Evolutionary conservation across 2,113 vertebrate genomes (phyloP), one percentile per base, ranked within the genome.

Genomic region (Aramus guarauna): DNA sequence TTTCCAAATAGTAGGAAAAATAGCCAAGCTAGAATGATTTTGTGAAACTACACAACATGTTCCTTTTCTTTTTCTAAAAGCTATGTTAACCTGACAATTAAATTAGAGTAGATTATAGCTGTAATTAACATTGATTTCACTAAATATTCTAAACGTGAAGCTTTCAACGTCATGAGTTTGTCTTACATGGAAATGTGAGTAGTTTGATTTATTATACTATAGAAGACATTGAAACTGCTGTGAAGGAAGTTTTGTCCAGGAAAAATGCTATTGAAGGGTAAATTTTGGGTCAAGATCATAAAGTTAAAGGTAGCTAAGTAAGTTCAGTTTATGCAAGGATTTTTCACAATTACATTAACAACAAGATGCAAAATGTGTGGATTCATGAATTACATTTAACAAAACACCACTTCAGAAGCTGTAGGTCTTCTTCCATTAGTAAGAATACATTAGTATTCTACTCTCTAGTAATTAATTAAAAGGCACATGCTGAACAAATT

Each of bases 401-500:
- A 87, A 84, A 83, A 43, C 15, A 78, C 9, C 9, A 55, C 62
- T 84, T 90, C n/a, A 78, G 43, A 95, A 72, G 23, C 23, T 36
- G 23, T 26, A 56, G 6, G 22, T 53, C 41, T 73, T 58, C 43
- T 86, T 82, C 26, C 32, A 43, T 81, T 87, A 47, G 20, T 69
- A 83, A 78, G 47, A 76, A 71, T 52, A 39, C 5, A 63, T 91
- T 72, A 76, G 47, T 45, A 72, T 80, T 63, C 43, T 27, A 32
- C 19, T 69, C n/a, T 85, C 66, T 27, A 82, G 37, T 48, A 94
- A 94, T 95, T 94, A 94, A 94, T 95, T 92, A 84, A 79, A 85
- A 79, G 37, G 4, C 19, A 69, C 39, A 73, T 50, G 64, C n/a
- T 85, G 59, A 91, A 78, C 29, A 36, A 86, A 95, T 83, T 88